Base-by-base conservation (phyloP, 2,888 invertebrate species). In the Xylota segnis region DNA sequence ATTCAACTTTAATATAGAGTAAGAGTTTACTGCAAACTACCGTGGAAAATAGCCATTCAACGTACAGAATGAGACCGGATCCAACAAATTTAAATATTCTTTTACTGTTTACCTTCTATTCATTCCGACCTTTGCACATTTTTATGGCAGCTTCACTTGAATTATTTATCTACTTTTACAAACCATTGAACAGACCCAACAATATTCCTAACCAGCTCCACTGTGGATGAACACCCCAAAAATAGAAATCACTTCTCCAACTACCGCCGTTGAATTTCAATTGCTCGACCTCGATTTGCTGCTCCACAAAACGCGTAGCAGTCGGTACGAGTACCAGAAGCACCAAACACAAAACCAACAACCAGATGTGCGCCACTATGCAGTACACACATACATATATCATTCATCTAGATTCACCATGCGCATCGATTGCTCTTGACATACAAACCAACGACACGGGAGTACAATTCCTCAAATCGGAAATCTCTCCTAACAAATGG, bases 341-440 rank as follows among this genome's bases (percentile, higher is more conserved):
- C 66, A 34, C 16, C 47, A 32, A 68, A 27, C 68, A 59, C 5
- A 66, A 29, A 59, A 59, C 52, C 37, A 75, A 29, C 52, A 43
- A 37, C 29, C 78, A 74, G 61, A 83, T 78, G 66, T 71, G 59
- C 52, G 59, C 32, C 61, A n/a, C 27, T 34, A 40, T 29, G 40
- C 14, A 58, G 52, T 58, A 59, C 76, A 59, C 76, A 71, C 50
- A 74, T 4, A 63, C 65, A 50, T 58, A 29, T 47, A 79, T 75
- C 84, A 75, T 71, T 84, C 79, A 65, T 75, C 70, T 63, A 43
- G 70, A 79, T 79, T 47, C 79, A 58, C 70, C 63, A 79, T 79
- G 79, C 84, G 79, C 79, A 79, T 84, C 75, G 79, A 84, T 75
- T 79, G 84, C 59, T 84, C 79, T 84, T 84, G 84, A 84, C 84